phyloP scores from a whole-genome alignment of 2,113 vertebrate genomes.

The Electrona antarctica region DNA sequence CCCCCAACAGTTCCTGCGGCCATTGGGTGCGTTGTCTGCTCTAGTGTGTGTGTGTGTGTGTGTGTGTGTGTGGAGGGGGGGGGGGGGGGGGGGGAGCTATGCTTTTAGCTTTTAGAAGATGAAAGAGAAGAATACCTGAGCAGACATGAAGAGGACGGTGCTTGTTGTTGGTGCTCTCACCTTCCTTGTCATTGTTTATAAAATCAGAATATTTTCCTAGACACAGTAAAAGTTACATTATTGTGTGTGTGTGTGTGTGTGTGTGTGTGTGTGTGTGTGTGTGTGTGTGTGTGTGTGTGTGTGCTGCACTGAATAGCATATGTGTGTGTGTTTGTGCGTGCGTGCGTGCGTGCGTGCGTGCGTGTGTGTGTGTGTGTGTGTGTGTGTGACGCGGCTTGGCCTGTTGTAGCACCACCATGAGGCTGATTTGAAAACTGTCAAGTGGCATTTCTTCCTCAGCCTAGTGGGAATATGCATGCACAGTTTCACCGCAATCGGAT shows the following conservation, averaged over 20 bases:
- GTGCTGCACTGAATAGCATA: no score
- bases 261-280: constrained; percentile 5
- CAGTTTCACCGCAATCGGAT: no score
- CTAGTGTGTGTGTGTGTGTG: not conserved
- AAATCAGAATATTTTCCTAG: constrained; percentile 34
- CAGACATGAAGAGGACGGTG: constrained; percentile 12
- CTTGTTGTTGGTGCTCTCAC: constrained; percentile 26
- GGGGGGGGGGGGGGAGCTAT: not conserved
- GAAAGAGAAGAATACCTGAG: not conserved
- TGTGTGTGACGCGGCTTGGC: no score
- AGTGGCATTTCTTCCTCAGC: no score
- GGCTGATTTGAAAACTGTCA: no score
- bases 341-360: not conserved
- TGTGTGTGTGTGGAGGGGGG: no score
- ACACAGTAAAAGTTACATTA: no score
- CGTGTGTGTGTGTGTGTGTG: no score
- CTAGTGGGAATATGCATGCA: no score
- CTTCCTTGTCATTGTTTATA: constrained; percentile 47
- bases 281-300: not conserved
- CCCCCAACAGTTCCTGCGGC: not conserved
- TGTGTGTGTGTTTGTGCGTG: not conserved
- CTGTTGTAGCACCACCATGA: no score
- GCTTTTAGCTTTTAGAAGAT: not conserved
- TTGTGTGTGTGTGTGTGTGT: constrained; percentile 2
- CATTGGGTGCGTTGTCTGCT: not conserved